These are phyloP conservation scores for Ecdyonurus torrentis DNA, from an alignment of 2,888 invertebrate genomes.

Conservation along the genomic window DNA sequence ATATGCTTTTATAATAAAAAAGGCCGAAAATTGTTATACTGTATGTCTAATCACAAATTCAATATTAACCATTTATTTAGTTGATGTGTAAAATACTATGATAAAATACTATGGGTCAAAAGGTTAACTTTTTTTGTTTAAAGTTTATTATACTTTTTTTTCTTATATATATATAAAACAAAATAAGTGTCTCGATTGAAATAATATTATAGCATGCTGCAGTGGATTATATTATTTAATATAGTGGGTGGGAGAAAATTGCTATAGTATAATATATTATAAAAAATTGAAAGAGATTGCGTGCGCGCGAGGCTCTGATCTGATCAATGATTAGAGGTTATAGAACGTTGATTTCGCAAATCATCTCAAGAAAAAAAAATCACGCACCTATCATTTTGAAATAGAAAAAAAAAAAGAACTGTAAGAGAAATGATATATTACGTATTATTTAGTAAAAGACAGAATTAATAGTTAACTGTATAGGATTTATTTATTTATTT, in stretches of 20 bases:
- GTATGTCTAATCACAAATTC: neutral
- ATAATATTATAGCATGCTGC: neutral
- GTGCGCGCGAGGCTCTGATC: neutral
- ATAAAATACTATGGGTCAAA: neutral
- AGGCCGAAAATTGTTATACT: neutral
- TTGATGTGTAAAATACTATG: neutral
- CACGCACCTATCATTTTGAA: neutral
- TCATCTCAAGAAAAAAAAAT: neutral
- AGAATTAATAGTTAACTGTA: too few relatives aligned
- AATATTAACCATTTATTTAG: neutral
- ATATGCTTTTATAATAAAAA: neutral
- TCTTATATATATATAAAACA: too few relatives aligned
- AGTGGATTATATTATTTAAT: neutral
- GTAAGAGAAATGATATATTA: too few relatives aligned
- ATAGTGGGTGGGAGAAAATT: neutral
- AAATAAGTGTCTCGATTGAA: neutral
- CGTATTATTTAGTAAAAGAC: too few relatives aligned
- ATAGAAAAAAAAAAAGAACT: neutral
- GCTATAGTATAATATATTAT: neutral
- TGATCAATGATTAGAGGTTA: neutral
- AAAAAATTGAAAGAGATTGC: neutral
- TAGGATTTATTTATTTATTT: too few relatives aligned
- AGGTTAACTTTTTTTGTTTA: neutral
- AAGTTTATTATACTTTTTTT: too few relatives aligned
- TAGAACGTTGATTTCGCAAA: neutral